Percentiles rank a stretch among this genome's conserved stretches.
Evolutionary conservation across 2,113 vertebrate species (phyloP).

Genomic region (Spermophilus dauricus): DNA sequence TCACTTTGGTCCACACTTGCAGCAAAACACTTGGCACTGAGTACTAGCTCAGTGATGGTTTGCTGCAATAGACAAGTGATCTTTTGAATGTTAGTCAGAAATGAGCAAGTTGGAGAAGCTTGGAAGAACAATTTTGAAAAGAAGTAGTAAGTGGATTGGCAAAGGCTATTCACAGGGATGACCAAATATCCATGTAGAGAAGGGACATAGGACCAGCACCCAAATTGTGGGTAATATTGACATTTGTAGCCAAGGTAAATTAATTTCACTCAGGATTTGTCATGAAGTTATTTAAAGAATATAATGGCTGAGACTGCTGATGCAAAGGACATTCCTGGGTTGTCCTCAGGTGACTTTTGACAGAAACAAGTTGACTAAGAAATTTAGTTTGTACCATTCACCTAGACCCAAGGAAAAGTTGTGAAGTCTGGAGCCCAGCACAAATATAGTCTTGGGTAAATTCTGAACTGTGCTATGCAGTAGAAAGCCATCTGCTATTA

Average conservation of each 20-base stretch:
- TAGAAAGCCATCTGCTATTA: slow-evolving; percentile 68
- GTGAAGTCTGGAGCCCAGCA: not conserved
- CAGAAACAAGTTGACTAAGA: not conserved
- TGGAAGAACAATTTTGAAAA: not conserved
- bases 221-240: not conserved
- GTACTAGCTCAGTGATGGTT: not conserved
- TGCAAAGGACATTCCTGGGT: not conserved
- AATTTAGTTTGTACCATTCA: not conserved
- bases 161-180: not conserved
- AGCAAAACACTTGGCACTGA: not conserved
- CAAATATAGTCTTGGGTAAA: not conserved
- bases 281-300: not conserved
- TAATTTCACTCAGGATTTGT: slow-evolving; percentile 34
- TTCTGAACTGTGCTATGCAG: not conserved
- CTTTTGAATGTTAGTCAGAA: not conserved
- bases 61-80: not conserved
- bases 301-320: not conserved
- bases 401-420: not conserved
- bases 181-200: not conserved
- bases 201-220: not conserved
- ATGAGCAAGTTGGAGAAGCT: not conserved
- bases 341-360: not conserved
- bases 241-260: slow-evolving; percentile 42
- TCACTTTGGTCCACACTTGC: not conserved
- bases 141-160: not conserved